These are phyloP conservation scores for Bombus turneri DNA, from an alignment of 1,140 invertebrate species.

Conservation along the genomic window DNA sequence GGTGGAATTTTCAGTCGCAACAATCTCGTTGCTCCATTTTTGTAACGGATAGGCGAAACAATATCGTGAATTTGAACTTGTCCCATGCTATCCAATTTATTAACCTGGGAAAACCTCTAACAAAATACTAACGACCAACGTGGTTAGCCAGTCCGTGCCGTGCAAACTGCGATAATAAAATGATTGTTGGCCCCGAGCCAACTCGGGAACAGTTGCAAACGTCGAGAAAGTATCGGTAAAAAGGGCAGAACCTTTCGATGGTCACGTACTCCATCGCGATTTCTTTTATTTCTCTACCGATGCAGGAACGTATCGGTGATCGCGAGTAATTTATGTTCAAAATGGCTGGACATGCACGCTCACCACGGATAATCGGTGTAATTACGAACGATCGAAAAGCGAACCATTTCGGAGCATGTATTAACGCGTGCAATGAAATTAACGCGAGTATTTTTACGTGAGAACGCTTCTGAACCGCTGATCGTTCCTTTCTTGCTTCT, in stretches of 20 bases:
- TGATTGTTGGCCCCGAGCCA: not conserved
- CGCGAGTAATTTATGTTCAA: constrained; percentile 36
- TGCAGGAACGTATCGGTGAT: constrained; percentile 14
- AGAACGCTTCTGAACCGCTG: not conserved
- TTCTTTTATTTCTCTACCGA: constrained; percentile 8
- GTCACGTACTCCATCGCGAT: constrained; percentile 17
- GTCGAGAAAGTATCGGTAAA: constrained; percentile 38
- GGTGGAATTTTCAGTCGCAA: not conserved
- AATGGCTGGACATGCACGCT: constrained; percentile 21
- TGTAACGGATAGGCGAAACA: not conserved
- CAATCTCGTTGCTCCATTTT: not conserved
- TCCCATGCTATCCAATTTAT: not conserved
- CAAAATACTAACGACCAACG: not conserved
- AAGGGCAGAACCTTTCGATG: constrained; percentile 25
- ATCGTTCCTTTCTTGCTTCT: not conserved
- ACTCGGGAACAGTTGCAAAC: not conserved
- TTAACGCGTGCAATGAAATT: constrained; percentile 46
- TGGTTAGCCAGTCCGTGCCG: too few species aligned
- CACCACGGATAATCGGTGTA: constrained; percentile 36
- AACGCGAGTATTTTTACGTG: constrained; percentile 19
- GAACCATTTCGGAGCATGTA: not conserved
- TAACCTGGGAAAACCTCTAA: not conserved
- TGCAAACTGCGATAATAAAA: not conserved
- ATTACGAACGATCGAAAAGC: constrained; percentile 40
- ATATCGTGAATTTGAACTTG: not conserved